Conservation (phyloP, 2,888 invertebrate species). For the Lepidocyrtoides sp. region DNA sequence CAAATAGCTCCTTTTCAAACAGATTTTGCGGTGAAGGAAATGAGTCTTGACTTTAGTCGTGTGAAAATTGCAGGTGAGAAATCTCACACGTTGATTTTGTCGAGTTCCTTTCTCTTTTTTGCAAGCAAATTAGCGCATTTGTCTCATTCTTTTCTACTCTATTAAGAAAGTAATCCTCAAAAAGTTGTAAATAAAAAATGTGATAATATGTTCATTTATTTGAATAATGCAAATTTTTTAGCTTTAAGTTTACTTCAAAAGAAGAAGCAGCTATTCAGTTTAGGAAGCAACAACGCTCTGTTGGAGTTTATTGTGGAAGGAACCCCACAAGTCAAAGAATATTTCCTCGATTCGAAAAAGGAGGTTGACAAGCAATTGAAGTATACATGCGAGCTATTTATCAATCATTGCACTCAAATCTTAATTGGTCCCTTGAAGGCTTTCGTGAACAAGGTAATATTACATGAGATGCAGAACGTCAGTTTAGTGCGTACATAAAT, state of each 20-base stretch:
- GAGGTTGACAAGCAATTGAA: constrained; percentile 98
- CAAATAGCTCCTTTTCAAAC: constrained; percentile 99
- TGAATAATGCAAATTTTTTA: constrained; percentile 81
- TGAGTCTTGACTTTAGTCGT: constrained; percentile 97
- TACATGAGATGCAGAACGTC: neutral
- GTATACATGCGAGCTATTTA: constrained; percentile 95
- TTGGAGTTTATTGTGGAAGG: constrained; percentile 97
- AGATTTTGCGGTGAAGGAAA: constrained; percentile 97
- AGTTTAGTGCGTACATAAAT: neutral
- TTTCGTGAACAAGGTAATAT: constrained; percentile 91
- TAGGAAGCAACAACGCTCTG: constrained; percentile 96
- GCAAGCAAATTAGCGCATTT: constrained; percentile 3
- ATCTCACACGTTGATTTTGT: constrained; percentile 70
- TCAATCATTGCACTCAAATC: constrained; percentile 92
- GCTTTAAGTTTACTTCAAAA: constrained; percentile 89
- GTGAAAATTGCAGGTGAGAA: constrained; percentile 93
- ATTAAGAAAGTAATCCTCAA: neutral
- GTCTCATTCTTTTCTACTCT: constrained; percentile 17
- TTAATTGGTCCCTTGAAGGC: constrained; percentile 92
- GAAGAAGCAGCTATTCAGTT: constrained; percentile 94
- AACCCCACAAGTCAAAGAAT: constrained; percentile 97
- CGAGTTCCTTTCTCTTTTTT: constrained; percentile 46
- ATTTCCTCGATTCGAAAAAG: constrained; percentile 97
- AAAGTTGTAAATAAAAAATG: neutral
- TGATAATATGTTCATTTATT: neutral